Percentiles rank a stretch among this genome's conserved stretches.
phyloP scores from a whole-genome alignment of 2,888 invertebrate genomes.

The Cosmopolites sordidus region DNA sequence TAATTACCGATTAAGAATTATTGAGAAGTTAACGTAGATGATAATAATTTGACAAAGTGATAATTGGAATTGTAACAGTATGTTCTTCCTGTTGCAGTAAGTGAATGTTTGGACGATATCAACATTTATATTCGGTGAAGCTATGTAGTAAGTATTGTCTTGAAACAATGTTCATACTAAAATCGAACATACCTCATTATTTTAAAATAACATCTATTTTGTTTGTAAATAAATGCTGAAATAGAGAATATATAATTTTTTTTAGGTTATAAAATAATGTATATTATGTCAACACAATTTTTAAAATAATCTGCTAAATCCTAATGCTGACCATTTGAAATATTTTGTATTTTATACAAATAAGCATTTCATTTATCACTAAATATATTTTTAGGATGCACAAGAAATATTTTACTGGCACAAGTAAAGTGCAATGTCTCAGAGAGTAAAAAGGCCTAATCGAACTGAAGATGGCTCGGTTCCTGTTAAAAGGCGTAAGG shows the following conservation, averaged over 20 bases:
- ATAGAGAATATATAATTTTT: too few relatives aligned
- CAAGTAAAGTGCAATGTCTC: slow-evolving; percentile 60
- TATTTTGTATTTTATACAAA: too few relatives aligned
- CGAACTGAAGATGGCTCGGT: slow-evolving; percentile 65
- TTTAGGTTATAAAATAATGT: too few relatives aligned
- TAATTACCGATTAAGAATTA: slow-evolving; percentile 9
- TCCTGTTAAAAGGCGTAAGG: slow-evolving; percentile 72
- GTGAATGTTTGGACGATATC: slow-evolving; percentile 42
- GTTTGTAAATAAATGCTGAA: too few relatives aligned
- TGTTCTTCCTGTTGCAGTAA: slow-evolving; percentile 42
- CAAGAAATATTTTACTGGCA: slow-evolving; percentile 41
- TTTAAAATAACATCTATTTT: too few relatives aligned
- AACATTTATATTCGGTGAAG: slow-evolving; percentile 47
- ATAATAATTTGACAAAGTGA: slow-evolving; percentile 3
- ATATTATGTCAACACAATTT: too few relatives aligned
- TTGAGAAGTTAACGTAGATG: slow-evolving; percentile 5
- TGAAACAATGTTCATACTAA: background rate
- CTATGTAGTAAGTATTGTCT: slow-evolving; percentile 60
- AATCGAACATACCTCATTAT: too few relatives aligned
- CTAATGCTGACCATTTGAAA: too few relatives aligned
- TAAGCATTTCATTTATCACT: too few relatives aligned
- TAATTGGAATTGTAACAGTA: slow-evolving; percentile 15
- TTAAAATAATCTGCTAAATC: too few relatives aligned
- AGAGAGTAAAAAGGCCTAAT: slow-evolving; percentile 73
- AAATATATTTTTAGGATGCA: slow-evolving; percentile 42